A percentile compares a stretch with the other conserved stretches of the same genome.
phyloP scores from a whole-genome alignment of 92 coral and sea anemone species.

The Epizoanthus stellaris region DNA sequence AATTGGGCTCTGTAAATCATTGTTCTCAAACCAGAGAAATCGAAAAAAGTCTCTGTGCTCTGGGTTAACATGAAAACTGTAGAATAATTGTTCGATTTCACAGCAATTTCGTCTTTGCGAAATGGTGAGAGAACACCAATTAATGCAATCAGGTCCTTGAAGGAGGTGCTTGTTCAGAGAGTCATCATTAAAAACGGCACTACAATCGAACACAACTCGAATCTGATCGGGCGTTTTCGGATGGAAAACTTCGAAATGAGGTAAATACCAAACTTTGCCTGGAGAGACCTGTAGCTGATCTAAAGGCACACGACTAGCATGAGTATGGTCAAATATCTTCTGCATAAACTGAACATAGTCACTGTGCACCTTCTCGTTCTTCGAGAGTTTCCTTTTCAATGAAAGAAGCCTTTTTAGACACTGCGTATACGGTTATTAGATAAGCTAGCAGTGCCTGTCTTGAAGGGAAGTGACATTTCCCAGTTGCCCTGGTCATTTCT shows the following conservation, averaged over 20 bases:
- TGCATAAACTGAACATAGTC: slow-evolving; percentile 64
- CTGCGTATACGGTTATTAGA: slow-evolving; percentile 62
- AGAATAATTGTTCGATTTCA: slow-evolving; percentile 70
- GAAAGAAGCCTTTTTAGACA: slow-evolving; percentile 57
- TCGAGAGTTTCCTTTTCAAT: slow-evolving; percentile 51
- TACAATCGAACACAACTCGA: slow-evolving; percentile 58
- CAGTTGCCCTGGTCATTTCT: slow-evolving; percentile 56
- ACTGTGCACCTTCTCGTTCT: slow-evolving; percentile 5
- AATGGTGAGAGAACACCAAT: slow-evolving; percentile 68
- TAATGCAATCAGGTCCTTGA: slow-evolving; percentile 60
- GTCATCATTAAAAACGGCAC: slow-evolving; percentile 54
- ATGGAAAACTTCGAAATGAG: slow-evolving; percentile 59
- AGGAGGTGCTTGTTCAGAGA: slow-evolving; percentile 52
- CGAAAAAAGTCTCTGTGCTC: slow-evolving; percentile 63
- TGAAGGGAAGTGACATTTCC: slow-evolving; percentile 77
- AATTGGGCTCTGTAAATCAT: slow-evolving; percentile 43
- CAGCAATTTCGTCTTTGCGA: slow-evolving; percentile 60
- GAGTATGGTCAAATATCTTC: slow-evolving; percentile 44
- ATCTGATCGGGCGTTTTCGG: slow-evolving; percentile 57
- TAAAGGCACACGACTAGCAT: slow-evolving; percentile 54
- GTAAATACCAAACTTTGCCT: slow-evolving; percentile 64
- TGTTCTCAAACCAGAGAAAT: slow-evolving; percentile 64
- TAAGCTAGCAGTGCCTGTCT: slow-evolving; percentile 36
- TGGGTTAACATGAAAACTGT: slow-evolving; percentile 60
- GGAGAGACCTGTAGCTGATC: slow-evolving; percentile 31